Evolutionary conservation across 2,113 vertebrate species (phyloP).

Genomic region (Macaca mulatta): DNA sequence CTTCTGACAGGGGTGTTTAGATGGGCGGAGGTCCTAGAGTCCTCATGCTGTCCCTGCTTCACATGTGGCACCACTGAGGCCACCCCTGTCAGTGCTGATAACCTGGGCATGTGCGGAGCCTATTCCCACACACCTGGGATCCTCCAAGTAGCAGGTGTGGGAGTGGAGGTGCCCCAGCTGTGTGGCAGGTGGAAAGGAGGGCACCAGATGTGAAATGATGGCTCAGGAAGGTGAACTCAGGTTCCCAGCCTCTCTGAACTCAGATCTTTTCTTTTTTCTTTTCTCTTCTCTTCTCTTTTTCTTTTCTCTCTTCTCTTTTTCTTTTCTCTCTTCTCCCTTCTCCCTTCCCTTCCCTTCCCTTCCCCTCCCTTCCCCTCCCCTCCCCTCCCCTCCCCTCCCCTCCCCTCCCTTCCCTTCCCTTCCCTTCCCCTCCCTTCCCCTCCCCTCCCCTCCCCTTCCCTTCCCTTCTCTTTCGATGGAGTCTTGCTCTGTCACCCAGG

Average conservation of each 20-base stretch:
- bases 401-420: too few relatives aligned
- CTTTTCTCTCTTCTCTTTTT: too few relatives aligned
- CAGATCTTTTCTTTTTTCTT: not conserved
- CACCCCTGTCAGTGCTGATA: not conserved
- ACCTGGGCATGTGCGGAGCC: not conserved
- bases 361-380: too few relatives aligned
- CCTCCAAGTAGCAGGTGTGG: not conserved
- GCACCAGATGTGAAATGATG: not conserved
- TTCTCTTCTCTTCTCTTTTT: rapidly evolving
- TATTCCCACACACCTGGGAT: not conserved
- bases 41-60: not conserved
- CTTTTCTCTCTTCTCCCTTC: too few relatives aligned
- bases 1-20: not conserved
- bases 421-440: too few relatives aligned
- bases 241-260: not conserved
- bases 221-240: not conserved
- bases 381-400: too few relatives aligned
- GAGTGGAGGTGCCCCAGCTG: not conserved
- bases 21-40: not conserved
- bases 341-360: too few relatives aligned
- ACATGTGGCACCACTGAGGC: not conserved
- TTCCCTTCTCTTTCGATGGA: too few relatives aligned
- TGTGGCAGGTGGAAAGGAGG: not conserved
- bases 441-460: too few relatives aligned
- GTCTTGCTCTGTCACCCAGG: too few relatives aligned